These are phyloP conservation scores for Cranoglanis bouderius DNA, from an alignment of 2,113 vertebrate species.

Conservation along the genomic window DNA sequence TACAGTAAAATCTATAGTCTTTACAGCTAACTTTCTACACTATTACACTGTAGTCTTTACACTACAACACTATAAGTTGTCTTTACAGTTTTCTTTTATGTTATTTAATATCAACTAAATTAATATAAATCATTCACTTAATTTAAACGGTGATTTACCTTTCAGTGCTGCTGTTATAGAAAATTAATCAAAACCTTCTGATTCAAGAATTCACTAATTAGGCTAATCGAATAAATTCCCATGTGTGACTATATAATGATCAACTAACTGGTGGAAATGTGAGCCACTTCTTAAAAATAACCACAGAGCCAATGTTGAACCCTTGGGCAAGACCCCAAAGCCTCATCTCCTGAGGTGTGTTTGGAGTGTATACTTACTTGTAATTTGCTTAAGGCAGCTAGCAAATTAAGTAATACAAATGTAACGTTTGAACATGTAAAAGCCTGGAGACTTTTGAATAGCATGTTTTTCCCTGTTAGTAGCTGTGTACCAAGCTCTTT, in stretches of 20 bases:
- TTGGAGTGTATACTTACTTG: not conserved
- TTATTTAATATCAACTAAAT: too few species aligned
- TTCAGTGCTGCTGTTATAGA: not conserved
- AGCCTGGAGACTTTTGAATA: not conserved
- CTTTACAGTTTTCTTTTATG: too few species aligned
- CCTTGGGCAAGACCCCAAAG: not conserved
- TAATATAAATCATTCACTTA: too few species aligned
- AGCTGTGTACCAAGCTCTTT: conserved; percentile 55
- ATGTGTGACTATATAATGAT: not conserved
- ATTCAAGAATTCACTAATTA: not conserved
- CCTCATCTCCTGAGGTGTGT: not conserved
- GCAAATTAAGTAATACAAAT: not conserved
- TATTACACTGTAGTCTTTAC: too few species aligned
- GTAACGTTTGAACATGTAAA: too few species aligned
- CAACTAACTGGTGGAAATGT: not conserved
- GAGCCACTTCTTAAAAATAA: not conserved
- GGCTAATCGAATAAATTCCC: not conserved
- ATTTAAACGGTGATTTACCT: not conserved
- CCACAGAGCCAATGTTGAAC: not conserved
- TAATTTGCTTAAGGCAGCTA: not conserved
- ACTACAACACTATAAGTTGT: too few species aligned
- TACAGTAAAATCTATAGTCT: too few species aligned
- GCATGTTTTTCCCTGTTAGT: not conserved
- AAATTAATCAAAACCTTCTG: not conserved
- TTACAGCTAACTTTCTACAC: too few species aligned